These are phyloP conservation scores for Nesidiocoris tenuis DNA, from an alignment of 2,888 invertebrate genomes.

Conservation along the genomic window DNA sequence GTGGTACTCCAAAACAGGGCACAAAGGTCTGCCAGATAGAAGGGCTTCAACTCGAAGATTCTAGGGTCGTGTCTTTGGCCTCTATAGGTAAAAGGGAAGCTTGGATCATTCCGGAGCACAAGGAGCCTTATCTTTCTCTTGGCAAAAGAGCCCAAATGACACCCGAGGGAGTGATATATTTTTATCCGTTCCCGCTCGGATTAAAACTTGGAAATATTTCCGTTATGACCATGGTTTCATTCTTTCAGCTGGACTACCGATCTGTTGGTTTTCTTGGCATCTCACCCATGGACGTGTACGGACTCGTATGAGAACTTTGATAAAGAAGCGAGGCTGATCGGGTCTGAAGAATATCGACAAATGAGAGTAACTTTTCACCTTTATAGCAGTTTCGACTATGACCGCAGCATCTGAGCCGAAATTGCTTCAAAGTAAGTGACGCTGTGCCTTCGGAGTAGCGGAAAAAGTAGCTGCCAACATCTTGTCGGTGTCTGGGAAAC, in stretches of 20 bases:
- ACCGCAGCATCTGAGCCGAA: neutral
- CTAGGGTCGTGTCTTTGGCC: neutral
- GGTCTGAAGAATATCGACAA: neutral
- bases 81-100: neutral
- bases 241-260: neutral
- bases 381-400: neutral
- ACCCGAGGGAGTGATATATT: neutral
- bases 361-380: neutral
- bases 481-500: neutral
- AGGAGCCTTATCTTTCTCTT: neutral
- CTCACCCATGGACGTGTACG: neutral
- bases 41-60: neutral
- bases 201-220: neutral
- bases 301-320: too few relatives aligned
- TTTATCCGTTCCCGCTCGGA: neutral
- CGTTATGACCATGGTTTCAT: too few relatives aligned
- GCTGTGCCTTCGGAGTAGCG: neutral
- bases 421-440: neutral
- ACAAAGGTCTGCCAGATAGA: neutral
- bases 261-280: neutral
- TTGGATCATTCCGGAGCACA: neutral
- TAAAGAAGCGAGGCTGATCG: too few relatives aligned
- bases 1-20: neutral
- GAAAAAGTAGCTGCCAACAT: neutral
- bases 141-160: neutral